These are phyloP conservation scores for Agrilus cyanescens DNA, from an alignment of 2,888 invertebrate species.

Conservation along the genomic window DNA sequence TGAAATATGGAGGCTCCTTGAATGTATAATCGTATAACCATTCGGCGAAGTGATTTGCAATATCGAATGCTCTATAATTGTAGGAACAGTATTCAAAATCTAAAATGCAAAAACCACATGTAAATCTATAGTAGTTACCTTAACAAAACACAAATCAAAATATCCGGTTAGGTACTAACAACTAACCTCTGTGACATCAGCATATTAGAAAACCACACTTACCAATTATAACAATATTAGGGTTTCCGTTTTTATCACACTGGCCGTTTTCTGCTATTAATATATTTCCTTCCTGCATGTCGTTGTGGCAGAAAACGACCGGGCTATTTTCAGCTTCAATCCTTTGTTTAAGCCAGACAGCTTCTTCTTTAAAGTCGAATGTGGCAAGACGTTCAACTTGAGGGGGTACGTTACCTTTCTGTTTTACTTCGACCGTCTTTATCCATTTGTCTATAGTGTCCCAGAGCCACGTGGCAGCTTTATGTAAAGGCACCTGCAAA, in stretches of 20 bases:
- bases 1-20: conserved; percentile 65
- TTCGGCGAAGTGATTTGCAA: conserved; percentile 91
- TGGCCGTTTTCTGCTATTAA: conserved; percentile 34
- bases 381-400: conserved; percentile 18
- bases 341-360: conserved; percentile 56
- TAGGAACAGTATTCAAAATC: conserved; percentile 95
- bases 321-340: conserved; percentile 53
- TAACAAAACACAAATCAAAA: neutral
- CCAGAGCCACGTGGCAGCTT: conserved; percentile 92
- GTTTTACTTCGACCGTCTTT: conserved; percentile 41
- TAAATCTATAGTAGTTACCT: neutral
- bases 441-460: conserved; percentile 77
- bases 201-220: conserved; percentile 9
- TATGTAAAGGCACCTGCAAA: conserved; percentile 70
- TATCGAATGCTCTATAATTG: conserved; percentile 85
- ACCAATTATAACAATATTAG: conserved; percentile 32
- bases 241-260: conserved; percentile 22
- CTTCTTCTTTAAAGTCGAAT: conserved; percentile 51
- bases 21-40: conserved; percentile 84
- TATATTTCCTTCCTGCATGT: conserved; percentile 81
- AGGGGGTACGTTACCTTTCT: conserved; percentile 32
- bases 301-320: conserved; percentile 90
- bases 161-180: neutral
- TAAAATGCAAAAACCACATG: conserved; percentile 13
- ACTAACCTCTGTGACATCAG: neutral